A percentile compares a stretch with the other conserved stretches of the same genome.
Conservation (phyloP, 2,888 invertebrate genomes). For the Pachycephus smyrnensis region DNA sequence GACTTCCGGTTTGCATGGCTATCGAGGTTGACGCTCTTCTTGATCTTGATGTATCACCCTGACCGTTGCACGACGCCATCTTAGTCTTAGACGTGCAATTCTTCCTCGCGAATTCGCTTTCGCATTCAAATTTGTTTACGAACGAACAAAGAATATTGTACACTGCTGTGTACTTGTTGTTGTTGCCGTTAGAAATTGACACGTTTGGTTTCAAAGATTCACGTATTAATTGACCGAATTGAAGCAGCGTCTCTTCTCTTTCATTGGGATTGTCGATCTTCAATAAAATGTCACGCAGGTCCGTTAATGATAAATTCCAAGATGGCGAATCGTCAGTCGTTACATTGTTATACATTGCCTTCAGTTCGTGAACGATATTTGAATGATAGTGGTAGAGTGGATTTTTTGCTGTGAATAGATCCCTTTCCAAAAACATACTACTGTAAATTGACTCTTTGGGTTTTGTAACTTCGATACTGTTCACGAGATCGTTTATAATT, state of each 20-base stretch:
- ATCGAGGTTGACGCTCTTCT: neutral
- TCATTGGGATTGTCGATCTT: constrained; percentile 25
- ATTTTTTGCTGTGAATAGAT: constrained; percentile 47
- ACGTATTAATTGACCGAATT: constrained; percentile 34
- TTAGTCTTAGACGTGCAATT: constrained; percentile 13
- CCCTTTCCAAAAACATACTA: constrained; percentile 39
- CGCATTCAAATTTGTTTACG: constrained; percentile 45
- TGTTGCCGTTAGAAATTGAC: neutral
- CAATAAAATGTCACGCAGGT: constrained; percentile 40
- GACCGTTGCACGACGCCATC: neutral
- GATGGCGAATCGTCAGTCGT: neutral
- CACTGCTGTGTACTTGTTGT: constrained; percentile 30
- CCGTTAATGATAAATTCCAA: constrained; percentile 47
- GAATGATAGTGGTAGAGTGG: constrained; percentile 40
- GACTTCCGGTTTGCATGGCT: neutral
- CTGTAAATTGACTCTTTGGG: constrained; percentile 26
- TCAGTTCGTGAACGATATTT: constrained; percentile 33
- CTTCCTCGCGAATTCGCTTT: constrained; percentile 30
- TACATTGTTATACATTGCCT: constrained; percentile 28
- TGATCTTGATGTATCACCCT: constrained; percentile 13
- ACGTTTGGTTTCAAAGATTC: constrained; percentile 30
- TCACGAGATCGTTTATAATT: constrained; percentile 39
- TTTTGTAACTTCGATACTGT: constrained; percentile 8
- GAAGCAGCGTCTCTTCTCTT: constrained; percentile 23
- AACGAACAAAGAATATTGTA: constrained; percentile 43